These are phyloP conservation scores for Diphyllodes magnificus DNA, from an alignment of 2,113 vertebrate genomes.

Conservation along the genomic window DNA sequence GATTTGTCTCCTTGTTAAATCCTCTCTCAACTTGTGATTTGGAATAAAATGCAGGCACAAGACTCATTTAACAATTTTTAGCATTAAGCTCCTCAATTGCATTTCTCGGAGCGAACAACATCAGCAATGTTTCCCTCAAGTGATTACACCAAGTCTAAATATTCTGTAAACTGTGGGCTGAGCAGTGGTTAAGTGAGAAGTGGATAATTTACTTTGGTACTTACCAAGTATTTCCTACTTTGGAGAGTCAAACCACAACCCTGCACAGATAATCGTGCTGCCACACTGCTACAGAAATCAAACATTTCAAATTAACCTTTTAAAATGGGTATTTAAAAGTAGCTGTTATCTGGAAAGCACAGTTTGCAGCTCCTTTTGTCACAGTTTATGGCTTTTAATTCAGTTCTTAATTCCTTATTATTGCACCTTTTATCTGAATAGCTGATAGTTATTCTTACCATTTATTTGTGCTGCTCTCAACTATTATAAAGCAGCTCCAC, in stretches of 20 bases:
- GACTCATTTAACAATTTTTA: not conserved
- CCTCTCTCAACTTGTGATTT: not conserved
- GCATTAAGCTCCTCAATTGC: not conserved
- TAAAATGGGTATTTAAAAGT: not conserved
- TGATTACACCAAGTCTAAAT: not conserved
- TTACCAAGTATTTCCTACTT: not conserved
- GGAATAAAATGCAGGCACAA: not conserved
- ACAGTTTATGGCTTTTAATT: not conserved
- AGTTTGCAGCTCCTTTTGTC: not conserved
- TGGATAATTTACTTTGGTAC: slow-evolving; percentile 18
- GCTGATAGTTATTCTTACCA: not conserved
- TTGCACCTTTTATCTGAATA: not conserved
- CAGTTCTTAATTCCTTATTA: not conserved
- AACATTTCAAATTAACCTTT: not conserved
- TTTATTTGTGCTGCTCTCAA: not conserved
- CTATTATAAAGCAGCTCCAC: not conserved
- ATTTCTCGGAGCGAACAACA: not conserved
- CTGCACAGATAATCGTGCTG: not conserved
- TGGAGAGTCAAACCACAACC: not conserved
- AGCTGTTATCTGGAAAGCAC: not conserved
- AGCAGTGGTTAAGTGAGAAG: not conserved
- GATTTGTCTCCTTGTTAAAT: not conserved
- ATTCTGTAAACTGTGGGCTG: slow-evolving; percentile 23
- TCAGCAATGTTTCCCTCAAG: not conserved
- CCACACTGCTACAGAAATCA: not conserved